These are phyloP conservation scores for Drosophila melanogaster DNA, from an alignment of 1,140 invertebrate species.

Conservation along the genomic window DNA sequence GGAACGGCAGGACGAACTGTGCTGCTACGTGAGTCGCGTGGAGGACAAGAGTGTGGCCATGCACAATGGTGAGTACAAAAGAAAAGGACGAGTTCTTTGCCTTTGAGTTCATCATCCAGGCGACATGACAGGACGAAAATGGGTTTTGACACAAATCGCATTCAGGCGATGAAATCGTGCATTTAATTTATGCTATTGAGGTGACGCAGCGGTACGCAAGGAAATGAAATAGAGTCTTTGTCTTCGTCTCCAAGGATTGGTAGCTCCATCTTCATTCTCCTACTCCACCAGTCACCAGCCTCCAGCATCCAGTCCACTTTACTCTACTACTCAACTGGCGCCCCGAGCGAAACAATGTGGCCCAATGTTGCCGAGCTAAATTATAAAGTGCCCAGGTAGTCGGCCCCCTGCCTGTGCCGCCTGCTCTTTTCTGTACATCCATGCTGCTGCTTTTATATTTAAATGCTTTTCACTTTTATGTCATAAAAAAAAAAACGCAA, in stretches of 20 bases:
- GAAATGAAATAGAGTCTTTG: slow-evolving; percentile 49
- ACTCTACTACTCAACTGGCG: slow-evolving; percentile 26
- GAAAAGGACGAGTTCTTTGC: slow-evolving; percentile 7
- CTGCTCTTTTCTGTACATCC: slow-evolving; percentile 55
- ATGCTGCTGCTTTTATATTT: slow-evolving; percentile 72
- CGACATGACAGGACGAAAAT: slow-evolving; percentile 42
- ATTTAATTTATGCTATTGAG: slow-evolving; percentile 52
- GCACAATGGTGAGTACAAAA: slow-evolving; percentile 92
- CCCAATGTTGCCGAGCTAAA: slow-evolving; percentile 59
- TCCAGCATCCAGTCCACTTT: slow-evolving; percentile 2
- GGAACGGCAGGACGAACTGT: slow-evolving; percentile 97
- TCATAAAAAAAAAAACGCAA: slow-evolving; percentile 37
- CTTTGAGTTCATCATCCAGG: not conserved
- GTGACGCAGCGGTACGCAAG: slow-evolving; percentile 41
- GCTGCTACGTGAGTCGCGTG: slow-evolving; percentile 97
- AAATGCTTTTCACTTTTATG: slow-evolving; percentile 83
- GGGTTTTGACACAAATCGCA: slow-evolving; percentile 41
- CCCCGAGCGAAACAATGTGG: slow-evolving; percentile 55
- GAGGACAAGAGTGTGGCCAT: slow-evolving; percentile 97
- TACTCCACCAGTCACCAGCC: not conserved
- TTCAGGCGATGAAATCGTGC: slow-evolving; percentile 49
- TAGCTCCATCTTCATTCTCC: not conserved
- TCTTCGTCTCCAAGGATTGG: slow-evolving; percentile 17
- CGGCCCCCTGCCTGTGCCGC: not conserved
- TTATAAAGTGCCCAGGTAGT: slow-evolving; percentile 64